Base-by-base conservation (phyloP, 2,888 invertebrate genomes). In the Oligia latruncula region DNA sequence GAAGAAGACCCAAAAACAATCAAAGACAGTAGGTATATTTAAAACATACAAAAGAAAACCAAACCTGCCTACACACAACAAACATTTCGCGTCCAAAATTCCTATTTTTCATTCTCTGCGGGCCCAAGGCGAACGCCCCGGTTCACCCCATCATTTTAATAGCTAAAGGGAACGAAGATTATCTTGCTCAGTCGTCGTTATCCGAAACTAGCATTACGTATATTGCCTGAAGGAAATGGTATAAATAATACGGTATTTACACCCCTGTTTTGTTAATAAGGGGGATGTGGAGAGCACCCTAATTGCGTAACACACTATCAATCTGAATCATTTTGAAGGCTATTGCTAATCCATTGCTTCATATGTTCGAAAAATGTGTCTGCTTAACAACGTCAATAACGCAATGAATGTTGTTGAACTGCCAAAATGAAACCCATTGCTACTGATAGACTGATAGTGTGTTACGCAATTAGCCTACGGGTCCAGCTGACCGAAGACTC, bases 101-200 rank as follows among this genome's bases (percentile, higher is more conserved):
- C 72, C 29, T 78, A 74, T 74, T 83, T 77, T 70, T 74, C 81
- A 84, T 70, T 83, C 80, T 71, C 81, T 71, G 74, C 82, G 70
- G 71, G 89, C 88, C 89, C 76, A 77, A 78, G 86, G 89, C 88
- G 70, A 75, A 77, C 75, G 78, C 86, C 82, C 87, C 75, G 35
- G 71, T 85, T 82, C 86, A 84, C 88, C 90, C 91, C 91, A 91
- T 93, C 90, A 90, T 91, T 91, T 90, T 92, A 93, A 93, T 92
- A 90, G 90, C 71, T 87, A 89, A 79, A 90, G 90, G 90, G 88
- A 82, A 81, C 84, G 71, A 74, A 88, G 88, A 91, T 90, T 88
- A 91, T 89, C 90, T 89, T 60, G 43, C 76, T 64, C 78, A 71
- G 83, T 83, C 77, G 84, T 74, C 81, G 81, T 84, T 83, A 86